Base-by-base conservation (phyloP, 2,113 vertebrate species). In the Australoheros scitulus region DNA sequence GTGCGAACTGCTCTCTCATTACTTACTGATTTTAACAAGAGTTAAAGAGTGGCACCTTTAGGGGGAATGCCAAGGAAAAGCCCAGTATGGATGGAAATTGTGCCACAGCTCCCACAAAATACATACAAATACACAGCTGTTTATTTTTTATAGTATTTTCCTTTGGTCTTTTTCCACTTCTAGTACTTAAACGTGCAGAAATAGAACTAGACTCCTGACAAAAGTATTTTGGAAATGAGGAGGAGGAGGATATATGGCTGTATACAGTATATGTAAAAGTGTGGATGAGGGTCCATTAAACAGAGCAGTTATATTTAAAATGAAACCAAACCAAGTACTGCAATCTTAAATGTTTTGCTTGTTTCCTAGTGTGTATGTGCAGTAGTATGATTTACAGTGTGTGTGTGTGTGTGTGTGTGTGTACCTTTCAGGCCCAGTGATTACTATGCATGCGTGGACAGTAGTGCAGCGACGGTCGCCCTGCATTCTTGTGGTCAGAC, bases 401-500 rank as follows among this genome's bases (percentile, higher is more conserved):
- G 26, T 26, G 26, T 26, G 26, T 26, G 26, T 26, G 26, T 26
- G 26, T 26, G 26, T 26, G 26, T 26, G 26, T 61, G 29, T 38
- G 24, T 55, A 32, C 75, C 59, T 79, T 77, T 81, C 84, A 83
- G 75, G 55, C 63, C 43, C 58, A 24, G 38, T 91, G 87, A 92
- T 88, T 90, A 58, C 55, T 81, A 81, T 83, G 76, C 59, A 82
- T 86, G 75, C 77, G 68, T 52, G 59, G 76, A 85, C 70, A 41
- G 47, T 41, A 76, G 61, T 11, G 50, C 68, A 47, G 65, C 55
- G 77, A 87, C 81, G 87, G 87, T 89, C 41, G 2, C 50, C 34
- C 57, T 80, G 79, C 85, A 87, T 91, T 93, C 90, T 88, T 89
- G 81, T 74, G 88, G 92, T 86, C 41, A 59, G 59, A 78, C 61